Evolutionary conservation across 2,888 invertebrate species (phyloP).

Genomic region (Nebria brevicollis): DNA sequence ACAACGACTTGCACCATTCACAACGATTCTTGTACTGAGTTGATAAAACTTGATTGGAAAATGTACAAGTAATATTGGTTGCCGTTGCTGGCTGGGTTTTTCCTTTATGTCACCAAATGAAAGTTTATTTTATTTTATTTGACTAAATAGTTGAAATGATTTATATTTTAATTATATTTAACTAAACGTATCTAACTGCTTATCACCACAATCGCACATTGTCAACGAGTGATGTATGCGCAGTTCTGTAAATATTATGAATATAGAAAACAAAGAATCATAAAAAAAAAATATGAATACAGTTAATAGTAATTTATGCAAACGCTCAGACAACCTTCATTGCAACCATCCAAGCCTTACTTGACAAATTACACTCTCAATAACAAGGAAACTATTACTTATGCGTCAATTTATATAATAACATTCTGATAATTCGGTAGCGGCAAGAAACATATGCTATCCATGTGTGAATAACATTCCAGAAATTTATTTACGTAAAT

Average conservation of each 20-base stretch:
- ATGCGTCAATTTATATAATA: not conserved
- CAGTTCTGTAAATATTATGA: not conserved
- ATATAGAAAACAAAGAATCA: conserved; percentile 29
- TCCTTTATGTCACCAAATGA: conserved; percentile 37
- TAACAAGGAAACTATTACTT: not conserved
- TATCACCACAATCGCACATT: not conserved
- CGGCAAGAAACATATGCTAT: too few relatives aligned
- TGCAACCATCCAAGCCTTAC: not conserved
- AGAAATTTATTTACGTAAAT: too few relatives aligned
- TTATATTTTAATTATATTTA: not conserved
- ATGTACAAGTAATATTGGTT: not conserved
- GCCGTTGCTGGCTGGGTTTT: conserved; percentile 20
- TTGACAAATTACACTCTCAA: not conserved
- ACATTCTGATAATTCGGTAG: too few relatives aligned
- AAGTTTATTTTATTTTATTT: conserved; percentile 2
- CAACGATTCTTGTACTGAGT: too few relatives aligned
- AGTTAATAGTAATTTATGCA: conserved; percentile 29
- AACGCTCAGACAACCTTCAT: not conserved
- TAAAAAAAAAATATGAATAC: conserved; percentile 31
- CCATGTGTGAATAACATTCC: too few relatives aligned
- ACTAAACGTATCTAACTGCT: not conserved
- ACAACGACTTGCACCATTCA: too few relatives aligned
- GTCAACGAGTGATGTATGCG: not conserved
- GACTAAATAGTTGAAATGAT: not conserved
- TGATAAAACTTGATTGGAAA: not conserved